phyloP scores from a whole-genome alignment of 2,113 vertebrate species.

The Setophaga petechia region DNA sequence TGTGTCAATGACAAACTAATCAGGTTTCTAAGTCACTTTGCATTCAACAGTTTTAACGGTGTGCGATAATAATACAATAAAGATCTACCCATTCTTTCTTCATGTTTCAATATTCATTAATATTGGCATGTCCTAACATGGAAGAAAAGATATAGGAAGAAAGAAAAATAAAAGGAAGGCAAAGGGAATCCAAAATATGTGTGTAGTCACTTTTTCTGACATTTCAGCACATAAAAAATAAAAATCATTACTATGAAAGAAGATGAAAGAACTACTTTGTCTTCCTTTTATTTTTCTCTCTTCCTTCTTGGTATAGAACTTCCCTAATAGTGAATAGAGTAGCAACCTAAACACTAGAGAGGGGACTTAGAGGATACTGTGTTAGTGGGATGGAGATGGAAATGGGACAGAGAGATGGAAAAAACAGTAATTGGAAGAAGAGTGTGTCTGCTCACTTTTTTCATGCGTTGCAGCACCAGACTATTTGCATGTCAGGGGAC shows the following conservation, averaged over 20 bases:
- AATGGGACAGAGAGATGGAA: background rate
- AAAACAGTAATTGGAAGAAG: background rate
- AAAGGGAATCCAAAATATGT: background rate
- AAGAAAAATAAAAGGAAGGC: background rate
- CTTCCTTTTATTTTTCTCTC: background rate
- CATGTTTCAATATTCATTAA: background rate
- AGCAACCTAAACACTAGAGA: background rate
- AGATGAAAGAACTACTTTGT: background rate
- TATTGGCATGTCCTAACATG: background rate
- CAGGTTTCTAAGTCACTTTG: slow-evolving; percentile 6
- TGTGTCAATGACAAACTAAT: slow-evolving; percentile 56
- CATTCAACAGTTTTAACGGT: background rate
- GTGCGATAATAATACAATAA: background rate
- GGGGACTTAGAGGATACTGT: background rate
- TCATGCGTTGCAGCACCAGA: background rate
- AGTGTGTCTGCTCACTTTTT: background rate
- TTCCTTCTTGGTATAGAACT: background rate
- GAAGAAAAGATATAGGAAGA: background rate
- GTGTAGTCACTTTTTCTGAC: background rate
- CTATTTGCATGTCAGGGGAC: background rate
- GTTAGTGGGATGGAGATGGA: background rate
- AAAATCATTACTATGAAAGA: background rate
- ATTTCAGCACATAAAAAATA: background rate
- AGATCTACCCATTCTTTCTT: background rate
- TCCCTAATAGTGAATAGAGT: background rate